Conservation (phyloP, 2,797 vertebrate genomes). For the Sebastes kiyomatsui region DNA sequence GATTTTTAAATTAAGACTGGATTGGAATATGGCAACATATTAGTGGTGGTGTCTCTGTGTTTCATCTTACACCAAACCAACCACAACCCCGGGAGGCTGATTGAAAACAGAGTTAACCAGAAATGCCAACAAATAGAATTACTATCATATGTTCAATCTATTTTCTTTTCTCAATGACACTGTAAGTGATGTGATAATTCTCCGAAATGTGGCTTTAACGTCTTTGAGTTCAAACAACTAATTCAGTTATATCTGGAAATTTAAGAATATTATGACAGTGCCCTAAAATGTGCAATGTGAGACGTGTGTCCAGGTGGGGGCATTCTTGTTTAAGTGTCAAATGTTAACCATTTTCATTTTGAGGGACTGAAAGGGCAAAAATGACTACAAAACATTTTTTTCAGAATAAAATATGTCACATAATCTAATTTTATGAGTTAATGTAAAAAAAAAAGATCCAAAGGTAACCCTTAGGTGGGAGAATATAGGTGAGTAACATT, state of each 20-base stretch:
- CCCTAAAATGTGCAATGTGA: constrained; percentile 18
- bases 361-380: constrained; percentile 4
- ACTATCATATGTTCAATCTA: neutral
- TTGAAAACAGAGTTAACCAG: neutral
- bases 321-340: constrained; percentile 18
- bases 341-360: constrained; percentile 24
- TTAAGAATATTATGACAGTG: constrained; percentile 8
- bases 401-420: neutral
- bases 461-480: neutral
- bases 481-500: neutral
- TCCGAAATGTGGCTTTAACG: neutral
- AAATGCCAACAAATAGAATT: constrained; percentile 33
- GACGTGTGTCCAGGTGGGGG: neutral
- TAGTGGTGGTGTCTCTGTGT: neutral
- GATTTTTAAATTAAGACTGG: neutral
- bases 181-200: neutral
- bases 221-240: constrained; percentile 19
- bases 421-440: constrained; percentile 18
- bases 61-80: neutral
- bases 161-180: neutral
- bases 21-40: neutral
- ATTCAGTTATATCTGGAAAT: constrained; percentile 25
- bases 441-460: neutral
- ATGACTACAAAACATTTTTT: constrained; percentile 1
- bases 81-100: neutral